These are phyloP conservation scores for Pantherophis alleghaniensis DNA, from an alignment of 2,797 vertebrate species.

Conservation along the genomic window DNA sequence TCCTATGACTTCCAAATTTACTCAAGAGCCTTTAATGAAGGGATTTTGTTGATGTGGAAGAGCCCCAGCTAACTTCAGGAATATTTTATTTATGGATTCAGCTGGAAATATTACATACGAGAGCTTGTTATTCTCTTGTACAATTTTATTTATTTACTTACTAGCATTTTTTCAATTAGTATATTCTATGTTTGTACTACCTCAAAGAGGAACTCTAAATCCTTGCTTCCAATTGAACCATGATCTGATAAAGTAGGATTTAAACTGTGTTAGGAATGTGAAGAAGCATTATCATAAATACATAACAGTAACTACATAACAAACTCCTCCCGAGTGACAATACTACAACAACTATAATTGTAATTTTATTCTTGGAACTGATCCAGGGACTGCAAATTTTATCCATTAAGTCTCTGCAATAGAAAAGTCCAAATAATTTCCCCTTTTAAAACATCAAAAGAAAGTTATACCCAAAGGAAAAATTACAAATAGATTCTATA, in stretches of 20 bases:
- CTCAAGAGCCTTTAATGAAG: neutral
- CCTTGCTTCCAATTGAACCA: neutral
- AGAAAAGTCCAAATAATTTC: neutral
- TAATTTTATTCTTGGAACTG: neutral
- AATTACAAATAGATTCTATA: conserved; percentile 1
- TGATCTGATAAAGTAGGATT: neutral
- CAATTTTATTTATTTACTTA: neutral
- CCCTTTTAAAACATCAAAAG: neutral
- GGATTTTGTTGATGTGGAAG: neutral
- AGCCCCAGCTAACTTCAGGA: neutral
- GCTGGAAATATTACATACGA: neutral
- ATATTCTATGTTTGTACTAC: neutral
- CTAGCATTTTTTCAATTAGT: neutral
- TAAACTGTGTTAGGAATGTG: neutral
- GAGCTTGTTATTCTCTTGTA: neutral
- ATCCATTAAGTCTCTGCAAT: neutral
- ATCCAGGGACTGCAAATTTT: neutral
- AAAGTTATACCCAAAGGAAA: neutral
- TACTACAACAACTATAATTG: neutral
- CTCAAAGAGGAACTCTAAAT: neutral
- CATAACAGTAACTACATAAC: neutral
- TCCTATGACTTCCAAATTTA: neutral
- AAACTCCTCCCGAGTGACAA: neutral
- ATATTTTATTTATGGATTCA: neutral
- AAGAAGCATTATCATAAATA: neutral